Conservation (phyloP, 2,113 vertebrate genomes). For the Sturnira hondurensis region DNA sequence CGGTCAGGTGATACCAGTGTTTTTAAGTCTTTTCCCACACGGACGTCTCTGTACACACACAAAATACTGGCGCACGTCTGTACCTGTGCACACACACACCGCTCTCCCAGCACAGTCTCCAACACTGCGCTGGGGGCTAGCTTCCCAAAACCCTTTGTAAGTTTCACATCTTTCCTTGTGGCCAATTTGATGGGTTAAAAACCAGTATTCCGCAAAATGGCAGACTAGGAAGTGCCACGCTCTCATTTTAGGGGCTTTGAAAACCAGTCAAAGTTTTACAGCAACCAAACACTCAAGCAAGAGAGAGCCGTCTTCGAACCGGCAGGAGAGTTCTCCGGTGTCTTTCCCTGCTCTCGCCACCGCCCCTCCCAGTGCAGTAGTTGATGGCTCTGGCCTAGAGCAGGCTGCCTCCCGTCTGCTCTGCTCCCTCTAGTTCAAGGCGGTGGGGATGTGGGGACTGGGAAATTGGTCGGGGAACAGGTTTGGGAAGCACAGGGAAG, state of each 20-base stretch:
- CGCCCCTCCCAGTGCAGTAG: background rate
- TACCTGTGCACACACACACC: background rate
- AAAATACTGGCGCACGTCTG: background rate
- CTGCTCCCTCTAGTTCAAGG: background rate
- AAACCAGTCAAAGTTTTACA: background rate
- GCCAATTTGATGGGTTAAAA: background rate
- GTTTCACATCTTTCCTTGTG: background rate
- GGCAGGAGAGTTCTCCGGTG: background rate
- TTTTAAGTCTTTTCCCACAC: background rate
- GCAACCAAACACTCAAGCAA: background rate
- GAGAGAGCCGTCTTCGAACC: background rate
- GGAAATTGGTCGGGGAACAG: too few relatives aligned
- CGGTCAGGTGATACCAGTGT: background rate
- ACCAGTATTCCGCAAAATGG: background rate
- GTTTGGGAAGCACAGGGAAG: too few relatives aligned
- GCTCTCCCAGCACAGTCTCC: background rate
- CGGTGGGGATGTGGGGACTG: background rate
- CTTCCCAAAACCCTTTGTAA: background rate
- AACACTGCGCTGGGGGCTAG: background rate
- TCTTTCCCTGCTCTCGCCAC: background rate
- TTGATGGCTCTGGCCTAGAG: background rate
- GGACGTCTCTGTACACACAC: background rate
- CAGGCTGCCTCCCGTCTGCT: background rate
- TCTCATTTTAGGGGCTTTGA: background rate
- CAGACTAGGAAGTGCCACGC: background rate